Evolutionary conservation across 2,113 vertebrate genomes (phyloP).

Genomic region (Sapayoa aenigma): DNA sequence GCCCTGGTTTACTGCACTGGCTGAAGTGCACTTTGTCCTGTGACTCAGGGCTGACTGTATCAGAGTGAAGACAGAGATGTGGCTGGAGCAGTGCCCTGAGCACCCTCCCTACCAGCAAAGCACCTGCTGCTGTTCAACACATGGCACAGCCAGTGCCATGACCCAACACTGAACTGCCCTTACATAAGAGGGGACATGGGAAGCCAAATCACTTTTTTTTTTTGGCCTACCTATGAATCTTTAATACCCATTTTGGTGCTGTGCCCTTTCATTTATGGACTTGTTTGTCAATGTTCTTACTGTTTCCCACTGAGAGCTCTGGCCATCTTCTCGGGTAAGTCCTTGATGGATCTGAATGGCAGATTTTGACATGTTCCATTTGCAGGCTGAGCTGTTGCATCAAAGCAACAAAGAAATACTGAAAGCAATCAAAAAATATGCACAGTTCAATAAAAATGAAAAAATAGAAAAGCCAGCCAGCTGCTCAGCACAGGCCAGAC

Average conservation of each 20-base stretch:
- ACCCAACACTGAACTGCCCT: neutral
- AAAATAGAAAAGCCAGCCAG: neutral
- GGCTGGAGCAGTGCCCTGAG: neutral
- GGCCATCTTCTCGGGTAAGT: neutral
- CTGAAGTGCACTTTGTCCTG: neutral
- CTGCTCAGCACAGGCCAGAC: neutral
- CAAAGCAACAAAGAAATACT: neutral
- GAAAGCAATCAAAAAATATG: neutral
- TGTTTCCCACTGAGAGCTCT: neutral
- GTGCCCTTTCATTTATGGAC: neutral
- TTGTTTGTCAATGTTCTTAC: neutral
- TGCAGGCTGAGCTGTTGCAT: neutral
- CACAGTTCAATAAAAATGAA: neutral
- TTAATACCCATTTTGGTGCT: neutral
- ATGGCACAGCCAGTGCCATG: accelerated
- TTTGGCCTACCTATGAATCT: neutral
- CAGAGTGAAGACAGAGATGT: neutral
- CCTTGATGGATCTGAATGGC: neutral
- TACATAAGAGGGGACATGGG: neutral
- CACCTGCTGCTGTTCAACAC: neutral
- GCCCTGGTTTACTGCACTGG: neutral
- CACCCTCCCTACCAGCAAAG: neutral
- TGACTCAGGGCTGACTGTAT: neutral
- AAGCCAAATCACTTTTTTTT: neutral
- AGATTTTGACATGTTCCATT: neutral